Conservation (phyloP, 2,113 vertebrate genomes). For the Pelvicachromis taeniatus region DNA sequence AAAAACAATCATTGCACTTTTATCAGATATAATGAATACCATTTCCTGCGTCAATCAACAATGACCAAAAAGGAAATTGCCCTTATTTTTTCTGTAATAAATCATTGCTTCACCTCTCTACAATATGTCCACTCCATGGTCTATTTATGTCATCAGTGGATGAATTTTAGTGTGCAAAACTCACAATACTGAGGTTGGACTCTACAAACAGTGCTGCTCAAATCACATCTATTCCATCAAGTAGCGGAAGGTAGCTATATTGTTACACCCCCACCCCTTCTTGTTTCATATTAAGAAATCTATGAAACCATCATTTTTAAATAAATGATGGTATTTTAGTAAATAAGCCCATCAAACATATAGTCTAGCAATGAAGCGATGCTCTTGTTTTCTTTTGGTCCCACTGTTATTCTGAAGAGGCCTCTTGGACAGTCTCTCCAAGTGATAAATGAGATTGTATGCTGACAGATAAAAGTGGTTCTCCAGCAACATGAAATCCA, state of each 20-base stretch:
- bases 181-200: background rate
- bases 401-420: background rate
- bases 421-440: background rate
- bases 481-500: conserved; percentile 22
- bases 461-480: conserved; percentile 33
- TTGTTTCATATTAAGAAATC: background rate
- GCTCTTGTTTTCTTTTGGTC: background rate
- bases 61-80: background rate
- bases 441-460: conserved; percentile 18
- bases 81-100: background rate
- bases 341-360: background rate
- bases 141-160: background rate
- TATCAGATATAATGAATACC: background rate
- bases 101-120: background rate
- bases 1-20: background rate
- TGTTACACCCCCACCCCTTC: background rate
- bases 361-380: background rate
- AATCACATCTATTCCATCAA: background rate
- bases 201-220: background rate
- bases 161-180: background rate
- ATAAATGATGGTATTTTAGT: background rate
- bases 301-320: too few species aligned
- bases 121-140: background rate
- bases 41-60: background rate
- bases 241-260: background rate